Evolutionary conservation across 1,140 invertebrate species (phyloP), one percentile per base, ranked within the genome.

Genomic region (Diabrotica undecimpunctata): DNA sequence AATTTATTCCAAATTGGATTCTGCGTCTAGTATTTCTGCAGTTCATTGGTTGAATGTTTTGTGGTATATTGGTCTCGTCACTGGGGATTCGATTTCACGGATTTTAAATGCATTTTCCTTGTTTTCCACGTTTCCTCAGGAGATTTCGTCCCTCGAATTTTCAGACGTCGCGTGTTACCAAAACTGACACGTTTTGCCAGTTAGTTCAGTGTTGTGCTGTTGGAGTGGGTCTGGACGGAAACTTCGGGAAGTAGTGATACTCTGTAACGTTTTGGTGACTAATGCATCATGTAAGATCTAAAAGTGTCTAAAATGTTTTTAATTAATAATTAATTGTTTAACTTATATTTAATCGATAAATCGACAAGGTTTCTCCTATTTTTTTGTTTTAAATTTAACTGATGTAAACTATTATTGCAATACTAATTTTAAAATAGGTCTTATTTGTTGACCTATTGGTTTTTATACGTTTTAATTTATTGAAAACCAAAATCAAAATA

Each of bases 51-150:
- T 36, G 58, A 60, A 60, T 60, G 39, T 60, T 60, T 38, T n/a
- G 25, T 37, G 55, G n/a, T 60, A 50, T 61, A 36, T 36, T 51
- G 59, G 59, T 11, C 13, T 13, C 38, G 59, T 25, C 61, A 54
- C 11, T 11, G 36, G 46, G 51, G 36, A 13, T 54, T 54, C 61
- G 12, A 62, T 62, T 62, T 62, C 51, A 54, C 51, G 52, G 61
- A 54, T 14, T 62, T 62, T 62, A 62, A 62, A 62, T 62, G 61
- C 61, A 55, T 13, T 62, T 62, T 62, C 61, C 61, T 39, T 62
- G 61, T 62, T 50, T 46, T 14, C 51, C 51, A 37, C 58, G 10
- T 60, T 46, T 54, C 35, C 61, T 54, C 53, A n/a, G 7, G 61
- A 36, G 61, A 54, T 62, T 62, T 52, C 52, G 53, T 62, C 51